These are phyloP conservation scores for Philhelius pedissequus DNA, from an alignment of 2,888 invertebrate species.

Conservation along the genomic window DNA sequence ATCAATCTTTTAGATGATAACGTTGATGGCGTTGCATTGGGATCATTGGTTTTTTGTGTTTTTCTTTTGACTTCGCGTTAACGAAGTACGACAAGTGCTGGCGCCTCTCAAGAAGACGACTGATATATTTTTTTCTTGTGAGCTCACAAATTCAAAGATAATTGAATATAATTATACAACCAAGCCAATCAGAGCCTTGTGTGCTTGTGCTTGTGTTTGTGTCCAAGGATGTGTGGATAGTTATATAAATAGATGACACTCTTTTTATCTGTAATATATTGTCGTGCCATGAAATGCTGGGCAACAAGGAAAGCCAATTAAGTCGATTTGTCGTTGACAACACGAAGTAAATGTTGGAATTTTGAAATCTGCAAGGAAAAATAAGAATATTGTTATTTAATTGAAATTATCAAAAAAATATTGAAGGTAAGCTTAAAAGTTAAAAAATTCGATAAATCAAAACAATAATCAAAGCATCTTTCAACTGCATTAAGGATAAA, in stretches of 20 bases:
- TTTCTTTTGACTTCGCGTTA: conserved; percentile 35
- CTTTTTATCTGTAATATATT: neutral
- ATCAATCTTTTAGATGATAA: conserved; percentile 16
- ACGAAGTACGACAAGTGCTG: conserved; percentile 21
- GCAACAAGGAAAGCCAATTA: neutral
- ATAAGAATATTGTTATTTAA: neutral
- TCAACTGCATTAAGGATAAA: no score
- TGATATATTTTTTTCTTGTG: neutral
- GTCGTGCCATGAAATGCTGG: neutral
- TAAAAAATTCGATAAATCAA: no score
- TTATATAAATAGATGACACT: neutral
- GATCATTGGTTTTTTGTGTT: conserved; percentile 16
- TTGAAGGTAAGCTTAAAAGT: no score
- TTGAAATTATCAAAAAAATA: no score
- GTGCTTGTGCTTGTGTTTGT: neutral
- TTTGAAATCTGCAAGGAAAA: neutral
- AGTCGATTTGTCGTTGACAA: neutral
- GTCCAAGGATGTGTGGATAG: neutral
- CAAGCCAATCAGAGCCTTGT: neutral
- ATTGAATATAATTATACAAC: conserved; percentile 4
- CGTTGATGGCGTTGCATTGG: neutral
- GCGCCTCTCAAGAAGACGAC: neutral
- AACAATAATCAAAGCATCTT: no score
- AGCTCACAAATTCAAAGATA: neutral
- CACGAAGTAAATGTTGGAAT: neutral